Evolutionary conservation across 2,113 vertebrate species (phyloP).

Genomic region (Hyla sarda): DNA sequence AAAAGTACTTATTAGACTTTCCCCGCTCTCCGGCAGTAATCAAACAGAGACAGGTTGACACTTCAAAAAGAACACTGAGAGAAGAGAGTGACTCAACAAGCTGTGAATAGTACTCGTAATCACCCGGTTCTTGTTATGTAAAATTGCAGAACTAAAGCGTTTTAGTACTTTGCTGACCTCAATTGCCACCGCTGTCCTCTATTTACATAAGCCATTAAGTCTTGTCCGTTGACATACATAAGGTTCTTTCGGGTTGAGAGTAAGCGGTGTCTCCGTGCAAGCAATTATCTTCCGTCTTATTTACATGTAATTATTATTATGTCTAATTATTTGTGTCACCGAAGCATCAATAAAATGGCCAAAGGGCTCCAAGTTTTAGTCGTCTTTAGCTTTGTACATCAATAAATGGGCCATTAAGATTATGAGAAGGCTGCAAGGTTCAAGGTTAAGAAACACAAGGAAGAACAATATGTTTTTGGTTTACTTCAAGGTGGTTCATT

Average conservation of each 20-base stretch:
- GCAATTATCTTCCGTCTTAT: constrained; percentile 12
- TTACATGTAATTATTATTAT: constrained; percentile 15
- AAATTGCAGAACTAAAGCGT: constrained; percentile 45
- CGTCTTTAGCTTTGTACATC: neutral
- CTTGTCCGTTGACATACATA: neutral
- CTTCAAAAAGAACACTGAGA: constrained; percentile 27
- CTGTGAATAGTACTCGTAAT: constrained; percentile 52
- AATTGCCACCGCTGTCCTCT: constrained; percentile 36
- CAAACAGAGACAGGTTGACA: constrained; percentile 46
- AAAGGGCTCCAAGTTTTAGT: neutral
- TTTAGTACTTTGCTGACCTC: constrained; percentile 32
- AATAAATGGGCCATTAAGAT: neutral
- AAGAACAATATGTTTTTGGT: neutral
- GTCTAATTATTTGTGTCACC: neutral
- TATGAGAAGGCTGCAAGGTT: neutral
- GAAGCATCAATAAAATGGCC: neutral
- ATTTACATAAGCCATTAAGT: constrained; percentile 45
- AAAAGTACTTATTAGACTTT: constrained; percentile 37
- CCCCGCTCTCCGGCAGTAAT: constrained; percentile 18
- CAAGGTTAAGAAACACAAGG: neutral
- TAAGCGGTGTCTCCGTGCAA: neutral
- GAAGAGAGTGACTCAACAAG: constrained; percentile 48
- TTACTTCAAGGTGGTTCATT: neutral
- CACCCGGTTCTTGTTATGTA: constrained; percentile 31
- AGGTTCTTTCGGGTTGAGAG: neutral